These are phyloP conservation scores for Willisornis vidua DNA, from an alignment of 2,113 vertebrate species.

Conservation along the genomic window DNA sequence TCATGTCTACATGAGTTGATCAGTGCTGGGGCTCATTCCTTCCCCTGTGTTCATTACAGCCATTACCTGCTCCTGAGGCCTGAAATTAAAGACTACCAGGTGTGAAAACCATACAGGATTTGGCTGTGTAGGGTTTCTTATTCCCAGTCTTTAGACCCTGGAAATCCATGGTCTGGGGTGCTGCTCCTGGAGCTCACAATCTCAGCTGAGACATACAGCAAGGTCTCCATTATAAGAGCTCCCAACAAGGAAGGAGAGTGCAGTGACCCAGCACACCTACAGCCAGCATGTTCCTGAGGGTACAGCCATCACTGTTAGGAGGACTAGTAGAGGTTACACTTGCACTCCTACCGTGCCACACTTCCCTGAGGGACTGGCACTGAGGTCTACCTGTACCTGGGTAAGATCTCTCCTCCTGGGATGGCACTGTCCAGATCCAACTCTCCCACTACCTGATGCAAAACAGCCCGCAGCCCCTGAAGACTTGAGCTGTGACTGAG, in stretches of 20 bases:
- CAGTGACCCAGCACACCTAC: not conserved
- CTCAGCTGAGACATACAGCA: rapidly evolving
- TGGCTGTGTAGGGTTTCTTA: not conserved
- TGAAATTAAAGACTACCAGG: rapidly evolving
- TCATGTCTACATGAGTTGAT: rapidly evolving
- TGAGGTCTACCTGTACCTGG: not conserved
- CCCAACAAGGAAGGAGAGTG: rapidly evolving
- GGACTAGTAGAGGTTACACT: rapidly evolving
- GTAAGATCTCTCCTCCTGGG: not conserved
- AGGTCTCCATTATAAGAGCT: not conserved
- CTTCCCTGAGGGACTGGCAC: not conserved
- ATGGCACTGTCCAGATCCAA: not conserved
- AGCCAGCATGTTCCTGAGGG: not conserved
- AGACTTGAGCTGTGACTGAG: not conserved
- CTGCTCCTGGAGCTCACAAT: not conserved
- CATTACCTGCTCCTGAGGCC: rapidly evolving
- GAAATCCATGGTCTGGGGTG: not conserved
- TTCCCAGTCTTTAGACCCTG: not conserved
- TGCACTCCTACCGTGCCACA: rapidly evolving
- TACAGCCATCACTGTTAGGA: not conserved
- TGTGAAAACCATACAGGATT: not conserved
- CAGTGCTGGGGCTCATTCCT: not conserved
- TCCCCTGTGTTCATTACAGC: not conserved
- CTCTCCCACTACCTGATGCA: not conserved
- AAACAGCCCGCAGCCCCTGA: rapidly evolving